These are phyloP conservation scores for Sinodicranocentrus sp. DNA, from an alignment of 2,888 invertebrate genomes.

Conservation along the genomic window DNA sequence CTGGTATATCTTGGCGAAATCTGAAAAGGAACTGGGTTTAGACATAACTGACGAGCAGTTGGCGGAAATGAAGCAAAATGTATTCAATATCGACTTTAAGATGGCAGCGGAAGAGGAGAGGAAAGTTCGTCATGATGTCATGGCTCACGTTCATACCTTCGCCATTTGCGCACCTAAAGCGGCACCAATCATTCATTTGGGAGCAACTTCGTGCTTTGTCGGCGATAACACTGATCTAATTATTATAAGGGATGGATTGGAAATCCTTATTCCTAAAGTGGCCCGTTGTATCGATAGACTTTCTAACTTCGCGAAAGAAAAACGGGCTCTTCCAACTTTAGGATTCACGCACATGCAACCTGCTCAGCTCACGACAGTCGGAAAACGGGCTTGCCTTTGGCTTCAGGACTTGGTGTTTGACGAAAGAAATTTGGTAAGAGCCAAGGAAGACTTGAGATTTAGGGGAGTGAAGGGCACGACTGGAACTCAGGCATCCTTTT, in stretches of 20 bases:
- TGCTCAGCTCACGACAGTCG: slow-evolving; percentile 98
- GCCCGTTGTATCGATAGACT: slow-evolving; percentile 89
- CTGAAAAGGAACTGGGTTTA: slow-evolving; percentile 87
- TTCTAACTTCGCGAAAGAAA: slow-evolving; percentile 87
- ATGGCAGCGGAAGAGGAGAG: slow-evolving; percentile 92
- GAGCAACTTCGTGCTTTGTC: slow-evolving; percentile 98
- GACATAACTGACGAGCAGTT: slow-evolving; percentile 92
- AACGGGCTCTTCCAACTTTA: slow-evolving; percentile 91
- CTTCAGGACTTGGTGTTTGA: slow-evolving; percentile 96
- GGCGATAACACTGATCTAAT: slow-evolving; percentile 98
- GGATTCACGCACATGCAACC: slow-evolving; percentile 99
- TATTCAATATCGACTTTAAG: slow-evolving; percentile 91
- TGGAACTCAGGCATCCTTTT: slow-evolving; percentile 98
- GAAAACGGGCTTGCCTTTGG: slow-evolving; percentile 97
- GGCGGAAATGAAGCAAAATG: slow-evolving; percentile 87
- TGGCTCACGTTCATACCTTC: slow-evolving; percentile 99
- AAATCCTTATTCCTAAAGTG: slow-evolving; percentile 90
- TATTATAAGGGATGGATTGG: slow-evolving; percentile 90
- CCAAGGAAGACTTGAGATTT: slow-evolving; percentile 90
- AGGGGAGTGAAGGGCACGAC: slow-evolving; percentile 99
- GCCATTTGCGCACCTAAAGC: no score
- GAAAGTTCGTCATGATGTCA: slow-evolving; percentile 95
- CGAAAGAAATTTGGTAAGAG: slow-evolving; percentile 88
- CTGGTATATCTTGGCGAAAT: slow-evolving; percentile 96
- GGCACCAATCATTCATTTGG: slow-evolving; percentile 98